Base-by-base conservation (phyloP, 2,888 invertebrate species). In the Andrena chrysosceles region DNA sequence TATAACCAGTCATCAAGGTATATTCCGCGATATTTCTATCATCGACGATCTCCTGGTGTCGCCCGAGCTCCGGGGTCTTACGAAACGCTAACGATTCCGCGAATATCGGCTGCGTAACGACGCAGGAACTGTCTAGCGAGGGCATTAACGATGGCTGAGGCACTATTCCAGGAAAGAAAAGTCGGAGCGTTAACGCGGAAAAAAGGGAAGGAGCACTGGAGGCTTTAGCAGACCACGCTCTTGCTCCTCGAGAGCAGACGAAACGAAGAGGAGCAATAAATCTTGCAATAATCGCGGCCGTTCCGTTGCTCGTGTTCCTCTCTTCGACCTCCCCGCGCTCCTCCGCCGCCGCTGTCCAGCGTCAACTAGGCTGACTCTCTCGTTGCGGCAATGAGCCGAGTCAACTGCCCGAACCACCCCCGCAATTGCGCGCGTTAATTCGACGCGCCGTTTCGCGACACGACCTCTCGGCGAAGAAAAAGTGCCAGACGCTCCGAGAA, bases 211-310 rank as follows among this genome's bases (percentile, higher is more conserved):
- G 26, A 42, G 5, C 42, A 20, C 23, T 16, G 10, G n/a, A 48
- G 33, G 49, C 29, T 13, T 64, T 20, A 16, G 66, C 33, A 33
- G 56, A 5, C 26, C 29, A 29, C n/a, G 62, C 6, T 23, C 49
- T 7, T 1, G 33, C 33, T 33, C 7, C 33, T 33, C 35, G n/a
- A 48, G 74, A 79, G 70, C 78, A 76, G 62, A 85, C 81, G 79
- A 89, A 89, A 91, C 83, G 88, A 88, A 87, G 87, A 85, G 89
- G 86, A 88, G 91, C 89, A 80, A 91, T 92, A 91, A 91, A 92
- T 92, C 90, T 91, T 84, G 87, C 87, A 90, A 91, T 91, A 91
- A 91, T 81, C 84, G 71, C 71, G 80, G 76, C 71, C 75, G 80
- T 84, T 76, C 68, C 81, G 69, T 77, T 78, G 63, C 72, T 78